These are phyloP conservation scores for Dendrolimus kikuchii DNA, from an alignment of 1,140 invertebrate species.

Conservation along the genomic window DNA sequence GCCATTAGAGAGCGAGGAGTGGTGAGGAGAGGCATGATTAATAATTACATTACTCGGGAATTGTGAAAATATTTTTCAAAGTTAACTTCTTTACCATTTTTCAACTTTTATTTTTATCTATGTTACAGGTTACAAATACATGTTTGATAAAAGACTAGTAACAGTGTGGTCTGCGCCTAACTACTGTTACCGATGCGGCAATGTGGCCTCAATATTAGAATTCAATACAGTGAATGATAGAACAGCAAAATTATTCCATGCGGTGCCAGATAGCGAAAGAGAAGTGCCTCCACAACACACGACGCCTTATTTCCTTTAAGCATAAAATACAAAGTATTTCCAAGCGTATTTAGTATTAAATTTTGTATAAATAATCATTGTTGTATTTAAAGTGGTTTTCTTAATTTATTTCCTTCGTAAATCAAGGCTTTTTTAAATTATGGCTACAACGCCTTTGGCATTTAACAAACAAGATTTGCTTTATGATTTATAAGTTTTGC, in stretches of 20 bases:
- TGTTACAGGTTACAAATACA: constrained; percentile 90
- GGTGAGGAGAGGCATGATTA: too few relatives aligned
- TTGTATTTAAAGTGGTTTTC: constrained; percentile 29
- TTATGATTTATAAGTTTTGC: too few relatives aligned
- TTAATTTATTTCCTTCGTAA: constrained; percentile 1
- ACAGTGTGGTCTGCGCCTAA: constrained; percentile 98
- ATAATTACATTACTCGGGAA: too few relatives aligned
- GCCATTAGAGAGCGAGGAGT: too few relatives aligned
- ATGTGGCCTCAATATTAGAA: constrained; percentile 92
- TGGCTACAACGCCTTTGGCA: background rate
- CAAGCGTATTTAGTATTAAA: constrained; percentile 36
- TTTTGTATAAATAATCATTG: constrained; percentile 54
- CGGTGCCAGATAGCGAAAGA: constrained; percentile 93
- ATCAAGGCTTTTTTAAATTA: too few relatives aligned
- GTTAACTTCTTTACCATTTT: background rate
- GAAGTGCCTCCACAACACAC: constrained; percentile 92
- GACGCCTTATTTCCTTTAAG: constrained; percentile 96
- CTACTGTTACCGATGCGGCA: constrained; percentile 96
- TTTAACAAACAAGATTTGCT: background rate
- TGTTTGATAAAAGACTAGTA: constrained; percentile 95
- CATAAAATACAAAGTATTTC: constrained; percentile 34
- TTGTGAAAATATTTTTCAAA: background rate
- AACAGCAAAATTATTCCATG: constrained; percentile 91
- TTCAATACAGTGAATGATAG: constrained; percentile 85
- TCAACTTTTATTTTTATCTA: background rate